A percentile compares a stretch with the other conserved stretches of the same genome.
Conservation (phyloP, 1,140 invertebrate species). For the Drosophila pectinifera region DNA sequence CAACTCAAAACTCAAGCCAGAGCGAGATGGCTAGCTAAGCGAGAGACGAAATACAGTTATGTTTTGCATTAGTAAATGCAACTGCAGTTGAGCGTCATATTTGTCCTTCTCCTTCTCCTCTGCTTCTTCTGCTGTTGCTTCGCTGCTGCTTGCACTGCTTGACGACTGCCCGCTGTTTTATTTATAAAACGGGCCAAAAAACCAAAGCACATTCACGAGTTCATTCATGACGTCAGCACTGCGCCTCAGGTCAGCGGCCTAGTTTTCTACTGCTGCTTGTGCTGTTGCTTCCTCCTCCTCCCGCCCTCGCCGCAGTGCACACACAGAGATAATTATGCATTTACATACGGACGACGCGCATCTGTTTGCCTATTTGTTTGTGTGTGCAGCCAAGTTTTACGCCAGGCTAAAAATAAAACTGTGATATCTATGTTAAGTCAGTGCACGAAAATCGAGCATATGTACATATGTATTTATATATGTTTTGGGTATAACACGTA, state of each 20-base stretch:
- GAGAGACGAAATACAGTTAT: constrained; percentile 16
- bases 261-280: constrained; percentile 56
- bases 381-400: constrained; percentile 47
- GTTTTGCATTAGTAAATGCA: constrained; percentile 29
- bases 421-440: constrained; percentile 66
- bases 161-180: constrained; percentile 48
- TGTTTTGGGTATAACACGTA: background rate
- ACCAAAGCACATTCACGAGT: constrained; percentile 72
- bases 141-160: constrained; percentile 33
- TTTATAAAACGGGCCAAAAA: constrained; percentile 52
- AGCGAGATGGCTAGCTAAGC: constrained; percentile 14
- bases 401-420: constrained; percentile 70
- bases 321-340: constrained; percentile 57
- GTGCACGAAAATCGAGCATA: constrained; percentile 24
- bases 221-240: constrained; percentile 83
- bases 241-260: constrained; percentile 83
- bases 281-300: constrained; percentile 6
- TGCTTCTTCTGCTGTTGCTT: background rate
- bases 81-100: constrained; percentile 47
- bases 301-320: constrained; percentile 3
- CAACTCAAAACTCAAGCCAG: background rate
- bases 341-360: constrained; percentile 32
- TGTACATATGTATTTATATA: background rate
- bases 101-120: constrained; percentile 38
- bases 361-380: constrained; percentile 20